Percentiles rank a stretch among this genome's conserved stretches.
Conservation (phyloP, 2,113 vertebrate genomes). For the Anoplopoma fimbria region DNA sequence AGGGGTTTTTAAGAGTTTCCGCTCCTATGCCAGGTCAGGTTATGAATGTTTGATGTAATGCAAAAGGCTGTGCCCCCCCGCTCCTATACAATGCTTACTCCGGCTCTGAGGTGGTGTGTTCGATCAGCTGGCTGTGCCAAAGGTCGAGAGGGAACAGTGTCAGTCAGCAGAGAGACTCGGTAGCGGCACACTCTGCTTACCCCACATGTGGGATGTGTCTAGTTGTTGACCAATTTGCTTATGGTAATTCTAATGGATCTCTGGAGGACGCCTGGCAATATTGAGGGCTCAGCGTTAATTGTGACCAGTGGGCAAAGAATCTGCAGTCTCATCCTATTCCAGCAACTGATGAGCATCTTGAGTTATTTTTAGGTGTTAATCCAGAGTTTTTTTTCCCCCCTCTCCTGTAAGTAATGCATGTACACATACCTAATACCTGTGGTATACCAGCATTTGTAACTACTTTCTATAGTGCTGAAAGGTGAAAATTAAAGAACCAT, state of each 20-base stretch:
- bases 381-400: slow-evolving; percentile 20
- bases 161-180: slow-evolving; percentile 52
- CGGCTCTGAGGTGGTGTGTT: slow-evolving; percentile 48
- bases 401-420: slow-evolving; percentile 33
- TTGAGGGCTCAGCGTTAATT: slow-evolving; percentile 75
- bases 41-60: slow-evolving; percentile 78
- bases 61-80: slow-evolving; percentile 5
- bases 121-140: slow-evolving; percentile 70
- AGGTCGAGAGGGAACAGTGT: slow-evolving; percentile 59
- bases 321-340: slow-evolving; percentile 74
- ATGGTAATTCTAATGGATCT: slow-evolving; percentile 77
- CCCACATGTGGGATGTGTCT: slow-evolving; percentile 59
- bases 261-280: slow-evolving; percentile 61
- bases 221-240: slow-evolving; percentile 77
- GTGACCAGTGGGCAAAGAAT: slow-evolving; percentile 71
- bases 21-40: slow-evolving; percentile 51
- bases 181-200: slow-evolving; percentile 50
- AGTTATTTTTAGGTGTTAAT: slow-evolving; percentile 72
- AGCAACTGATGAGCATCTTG: slow-evolving; percentile 66
- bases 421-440: slow-evolving; percentile 36
- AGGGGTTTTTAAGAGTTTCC: slow-evolving; percentile 65
- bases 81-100: slow-evolving; percentile 51
- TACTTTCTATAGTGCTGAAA: neutral
- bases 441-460: neutral
- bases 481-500: neutral